phyloP scores from a whole-genome alignment of 2,888 invertebrate species.

The Sarcophaga subvicina region DNA sequence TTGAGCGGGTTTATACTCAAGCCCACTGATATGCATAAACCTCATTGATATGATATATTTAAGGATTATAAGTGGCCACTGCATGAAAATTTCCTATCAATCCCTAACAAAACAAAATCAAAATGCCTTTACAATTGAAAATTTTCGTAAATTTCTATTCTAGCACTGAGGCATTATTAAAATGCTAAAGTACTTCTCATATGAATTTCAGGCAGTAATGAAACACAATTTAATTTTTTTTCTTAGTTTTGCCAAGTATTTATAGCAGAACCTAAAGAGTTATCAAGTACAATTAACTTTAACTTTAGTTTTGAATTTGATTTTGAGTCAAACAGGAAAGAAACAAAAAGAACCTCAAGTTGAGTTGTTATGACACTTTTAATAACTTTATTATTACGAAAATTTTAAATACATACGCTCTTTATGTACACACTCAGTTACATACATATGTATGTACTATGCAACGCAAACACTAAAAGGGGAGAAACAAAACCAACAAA shows the following conservation, averaged over 20 bases:
- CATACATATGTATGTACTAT: constrained; percentile 43
- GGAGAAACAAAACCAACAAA: constrained; percentile 31
- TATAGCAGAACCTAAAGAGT: constrained; percentile 23
- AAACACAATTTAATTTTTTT: neutral
- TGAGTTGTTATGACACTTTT: constrained; percentile 81
- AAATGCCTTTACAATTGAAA: too few relatives aligned
- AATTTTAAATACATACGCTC: constrained; percentile 72
- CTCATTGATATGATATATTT: too few relatives aligned
- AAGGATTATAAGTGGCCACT: too few relatives aligned
- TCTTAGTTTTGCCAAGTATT: constrained; percentile 19
- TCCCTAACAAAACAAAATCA: too few relatives aligned
- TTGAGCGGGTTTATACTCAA: too few relatives aligned
- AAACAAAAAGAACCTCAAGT: constrained; percentile 65
- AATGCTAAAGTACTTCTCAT: too few relatives aligned
- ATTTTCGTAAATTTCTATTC: too few relatives aligned
- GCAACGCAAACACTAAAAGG: constrained; percentile 20
- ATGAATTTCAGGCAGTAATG: too few relatives aligned
- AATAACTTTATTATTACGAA: constrained; percentile 81
- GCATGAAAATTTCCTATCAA: too few relatives aligned
- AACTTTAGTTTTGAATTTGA: constrained; percentile 53
- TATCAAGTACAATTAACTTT: constrained; percentile 49
- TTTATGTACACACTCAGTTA: too few relatives aligned
- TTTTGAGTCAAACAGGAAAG: constrained; percentile 43
- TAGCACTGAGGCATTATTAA: too few relatives aligned
- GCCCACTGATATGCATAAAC: too few relatives aligned